Percentiles rank a stretch among this genome's conserved stretches.
These are phyloP conservation scores for Apotomis turbidana DNA, from an alignment of 2,888 invertebrate genomes.

Conservation along the genomic window DNA sequence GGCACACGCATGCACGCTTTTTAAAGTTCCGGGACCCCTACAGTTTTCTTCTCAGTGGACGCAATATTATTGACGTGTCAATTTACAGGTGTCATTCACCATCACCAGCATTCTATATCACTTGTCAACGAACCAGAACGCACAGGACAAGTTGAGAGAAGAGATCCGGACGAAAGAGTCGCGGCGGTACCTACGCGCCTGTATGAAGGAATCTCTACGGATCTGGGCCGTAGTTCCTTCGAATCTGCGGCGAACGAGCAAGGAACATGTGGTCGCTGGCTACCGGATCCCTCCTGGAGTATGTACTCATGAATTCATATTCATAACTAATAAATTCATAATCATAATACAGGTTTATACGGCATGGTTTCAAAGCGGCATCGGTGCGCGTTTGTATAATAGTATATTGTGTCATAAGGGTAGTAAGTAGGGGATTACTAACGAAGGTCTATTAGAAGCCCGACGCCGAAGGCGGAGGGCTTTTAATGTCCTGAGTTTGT, in stretches of 20 bases:
- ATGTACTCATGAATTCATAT: conserved; percentile 46
- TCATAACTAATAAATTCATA: no score
- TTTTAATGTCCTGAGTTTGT: no score
- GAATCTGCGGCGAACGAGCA: conserved; percentile 67
- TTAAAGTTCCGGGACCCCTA: no score
- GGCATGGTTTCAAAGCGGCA: no score
- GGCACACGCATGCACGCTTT: no score
- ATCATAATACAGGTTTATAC: no score
- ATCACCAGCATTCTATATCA: conserved; percentile 77
- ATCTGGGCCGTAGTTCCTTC: conserved; percentile 68
- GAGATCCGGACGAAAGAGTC: conserved; percentile 61
- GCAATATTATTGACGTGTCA: neutral
- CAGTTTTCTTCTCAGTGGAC: no score
- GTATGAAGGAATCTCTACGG: conserved; percentile 85
- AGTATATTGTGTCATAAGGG: no score
- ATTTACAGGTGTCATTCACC: conserved; percentile 69
- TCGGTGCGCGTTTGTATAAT: no score
- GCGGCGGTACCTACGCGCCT: conserved; percentile 83
- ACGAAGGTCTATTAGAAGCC: no score
- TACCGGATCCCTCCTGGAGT: conserved; percentile 76
- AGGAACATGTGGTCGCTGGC: conserved; percentile 70
- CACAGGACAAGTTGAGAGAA: conserved; percentile 77
- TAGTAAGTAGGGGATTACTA: no score
- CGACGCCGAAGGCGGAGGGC: no score
- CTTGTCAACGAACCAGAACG: conserved; percentile 78